These are phyloP conservation scores for Spodoptera litura DNA, from an alignment of 1,140 invertebrate genomes.

Conservation along the genomic window DNA sequence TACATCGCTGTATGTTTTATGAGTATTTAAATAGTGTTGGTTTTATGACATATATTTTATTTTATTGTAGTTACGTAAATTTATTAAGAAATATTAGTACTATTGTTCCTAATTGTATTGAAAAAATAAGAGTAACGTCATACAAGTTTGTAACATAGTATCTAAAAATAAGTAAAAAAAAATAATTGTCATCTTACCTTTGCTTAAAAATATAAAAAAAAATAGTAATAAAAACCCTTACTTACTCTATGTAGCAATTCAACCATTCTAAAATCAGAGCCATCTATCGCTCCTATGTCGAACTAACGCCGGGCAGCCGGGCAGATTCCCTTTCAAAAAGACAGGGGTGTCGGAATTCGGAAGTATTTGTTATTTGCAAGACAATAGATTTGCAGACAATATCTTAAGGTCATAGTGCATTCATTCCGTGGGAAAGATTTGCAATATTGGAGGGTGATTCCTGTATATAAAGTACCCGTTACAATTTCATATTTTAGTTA, in stretches of 20 bases:
- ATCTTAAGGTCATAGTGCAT: constrained; percentile 71
- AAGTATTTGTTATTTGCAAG: constrained; percentile 57
- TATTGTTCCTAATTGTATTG: no score
- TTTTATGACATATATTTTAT: not conserved
- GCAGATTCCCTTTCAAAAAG: constrained; percentile 50
- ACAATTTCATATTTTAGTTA: constrained; percentile 72
- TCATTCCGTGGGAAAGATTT: constrained; percentile 66
- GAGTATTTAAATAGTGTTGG: not conserved
- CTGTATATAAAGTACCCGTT: constrained; percentile 69
- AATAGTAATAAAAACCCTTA: no score
- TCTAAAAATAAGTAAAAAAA: no score
- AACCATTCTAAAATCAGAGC: constrained; percentile 50
- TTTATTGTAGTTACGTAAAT: no score
- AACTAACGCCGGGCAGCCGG: constrained; percentile 57
- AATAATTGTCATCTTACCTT: no score
- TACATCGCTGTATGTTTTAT: constrained; percentile 7
- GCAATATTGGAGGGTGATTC: constrained; percentile 67
- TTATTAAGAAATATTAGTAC: no score
- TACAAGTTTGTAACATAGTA: no score
- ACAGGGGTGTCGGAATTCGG: constrained; percentile 49
- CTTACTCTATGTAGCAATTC: no score
- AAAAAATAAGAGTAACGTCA: no score
- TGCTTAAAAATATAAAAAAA: no score
- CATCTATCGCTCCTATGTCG: constrained; percentile 61
- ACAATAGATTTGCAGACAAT: constrained; percentile 76